Conservation (phyloP, 2,888 invertebrate genomes). For the Microchrysa polita region DNA sequence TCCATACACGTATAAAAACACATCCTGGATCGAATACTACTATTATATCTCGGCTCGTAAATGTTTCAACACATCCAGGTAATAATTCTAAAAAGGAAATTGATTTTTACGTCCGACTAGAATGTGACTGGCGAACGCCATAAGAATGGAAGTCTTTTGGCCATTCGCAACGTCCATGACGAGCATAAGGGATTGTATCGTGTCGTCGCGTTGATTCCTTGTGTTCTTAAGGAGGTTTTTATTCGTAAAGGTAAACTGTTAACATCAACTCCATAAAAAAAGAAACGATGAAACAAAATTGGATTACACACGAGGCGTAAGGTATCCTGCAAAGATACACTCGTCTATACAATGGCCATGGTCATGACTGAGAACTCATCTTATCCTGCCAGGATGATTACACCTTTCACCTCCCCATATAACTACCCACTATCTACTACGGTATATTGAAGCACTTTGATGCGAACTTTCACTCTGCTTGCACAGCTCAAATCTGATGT, state of each 20-base stretch:
- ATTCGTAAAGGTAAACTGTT: slow-evolving; percentile 39
- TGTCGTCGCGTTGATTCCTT: too few relatives aligned
- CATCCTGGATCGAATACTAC: neutral
- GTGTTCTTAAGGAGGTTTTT: slow-evolving; percentile 27
- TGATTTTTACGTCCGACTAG: slow-evolving; percentile 34
- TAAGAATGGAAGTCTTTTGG: neutral
- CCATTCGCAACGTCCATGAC: neutral
- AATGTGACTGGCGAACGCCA: neutral
- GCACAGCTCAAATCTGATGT: slow-evolving; percentile 33
- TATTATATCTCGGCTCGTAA: slow-evolving; percentile 37
- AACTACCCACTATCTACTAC: too few relatives aligned
- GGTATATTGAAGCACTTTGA: too few relatives aligned
- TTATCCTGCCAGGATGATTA: neutral
- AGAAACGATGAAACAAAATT: slow-evolving; percentile 41
- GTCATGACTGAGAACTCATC: slow-evolving; percentile 6
- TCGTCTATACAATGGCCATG: slow-evolving; percentile 21
- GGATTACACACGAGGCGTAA: slow-evolving; percentile 33
- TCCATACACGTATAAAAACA: slow-evolving; percentile 2
- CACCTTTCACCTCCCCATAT: neutral
- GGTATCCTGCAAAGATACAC: slow-evolving; percentile 2
- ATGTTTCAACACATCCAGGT: slow-evolving; percentile 38
- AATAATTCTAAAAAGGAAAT: slow-evolving; percentile 43
- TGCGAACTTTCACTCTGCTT: slow-evolving; percentile 18
- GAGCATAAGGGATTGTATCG: too few relatives aligned
- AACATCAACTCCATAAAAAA: slow-evolving; percentile 36